These are phyloP conservation scores for Oikopleura vanhoeffeni DNA, from an alignment of 23 tunicate species.

Conservation along the genomic window DNA sequence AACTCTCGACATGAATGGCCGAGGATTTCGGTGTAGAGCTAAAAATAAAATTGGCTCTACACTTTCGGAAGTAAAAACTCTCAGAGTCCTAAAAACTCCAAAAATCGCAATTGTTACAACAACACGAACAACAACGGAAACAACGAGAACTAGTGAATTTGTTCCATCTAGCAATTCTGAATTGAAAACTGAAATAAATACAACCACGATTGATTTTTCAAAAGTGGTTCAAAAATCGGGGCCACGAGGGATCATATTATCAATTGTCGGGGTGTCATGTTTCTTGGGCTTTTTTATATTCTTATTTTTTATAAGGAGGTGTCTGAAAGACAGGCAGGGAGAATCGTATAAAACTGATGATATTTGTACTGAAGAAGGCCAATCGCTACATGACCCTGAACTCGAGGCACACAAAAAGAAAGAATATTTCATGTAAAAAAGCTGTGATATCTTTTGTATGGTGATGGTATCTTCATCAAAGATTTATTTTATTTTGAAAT, in stretches of 20 bases:
- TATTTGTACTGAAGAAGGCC: background rate
- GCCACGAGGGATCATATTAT: background rate
- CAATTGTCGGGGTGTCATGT: background rate
- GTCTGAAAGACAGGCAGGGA: conserved; percentile 8
- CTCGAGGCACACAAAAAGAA: conserved; percentile 16
- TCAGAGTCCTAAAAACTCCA: background rate
- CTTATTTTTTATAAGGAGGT: background rate
- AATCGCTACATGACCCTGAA: background rate
- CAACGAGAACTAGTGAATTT: no score
- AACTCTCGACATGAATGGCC: no score
- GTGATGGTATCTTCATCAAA: no score
- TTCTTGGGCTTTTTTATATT: background rate
- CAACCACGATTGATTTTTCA: no score
- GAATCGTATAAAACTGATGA: conserved; percentile 10
- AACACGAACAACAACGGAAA: no score
- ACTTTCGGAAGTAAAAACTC: no score
- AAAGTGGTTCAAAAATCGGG: background rate
- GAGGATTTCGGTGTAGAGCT: no score
- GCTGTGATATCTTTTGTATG: no score
- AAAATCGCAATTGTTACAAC: background rate
- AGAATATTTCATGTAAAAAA: conserved; percentile 10
- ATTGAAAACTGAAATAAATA: no score
- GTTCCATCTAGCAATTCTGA: no score
- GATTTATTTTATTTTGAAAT: no score
- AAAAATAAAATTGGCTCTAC: no score